Evolutionary conservation across 2,797 vertebrate species (phyloP).

Genomic region (Xyrichtys novacula): DNA sequence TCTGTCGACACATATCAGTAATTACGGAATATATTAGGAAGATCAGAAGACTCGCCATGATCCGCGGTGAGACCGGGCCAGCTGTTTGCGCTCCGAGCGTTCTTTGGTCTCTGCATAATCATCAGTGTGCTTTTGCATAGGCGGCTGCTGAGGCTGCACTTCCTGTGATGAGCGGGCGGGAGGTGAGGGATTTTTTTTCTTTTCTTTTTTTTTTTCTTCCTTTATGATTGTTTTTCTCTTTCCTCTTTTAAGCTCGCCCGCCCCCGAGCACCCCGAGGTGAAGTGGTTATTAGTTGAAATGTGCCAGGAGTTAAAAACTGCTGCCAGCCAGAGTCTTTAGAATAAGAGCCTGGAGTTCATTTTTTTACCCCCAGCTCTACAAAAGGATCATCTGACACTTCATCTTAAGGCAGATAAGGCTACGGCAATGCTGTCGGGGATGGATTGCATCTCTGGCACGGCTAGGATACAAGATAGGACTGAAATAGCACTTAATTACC

Average conservation of each 20-base stretch:
- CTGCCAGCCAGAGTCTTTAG: constrained; percentile 39
- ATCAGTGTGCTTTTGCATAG: constrained; percentile 60
- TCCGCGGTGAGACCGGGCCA: constrained; percentile 65
- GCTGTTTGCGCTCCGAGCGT: constrained; percentile 68
- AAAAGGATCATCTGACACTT: constrained; percentile 39
- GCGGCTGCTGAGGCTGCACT: constrained; percentile 77
- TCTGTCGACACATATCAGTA: constrained; percentile 59
- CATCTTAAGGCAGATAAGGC: constrained; percentile 49
- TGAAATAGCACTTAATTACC: constrained; percentile 41
- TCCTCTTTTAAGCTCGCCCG: constrained; percentile 45
- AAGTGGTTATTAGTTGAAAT: constrained; percentile 59
- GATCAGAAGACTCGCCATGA: constrained; percentile 70
- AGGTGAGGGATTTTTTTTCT: constrained; percentile 33
- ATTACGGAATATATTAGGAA: constrained; percentile 75
- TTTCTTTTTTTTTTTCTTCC: not conserved
- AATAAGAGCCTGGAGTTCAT: constrained; percentile 15
- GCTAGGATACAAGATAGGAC: constrained; percentile 28
- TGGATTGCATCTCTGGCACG: constrained; percentile 31
- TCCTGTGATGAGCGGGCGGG: constrained; percentile 60
- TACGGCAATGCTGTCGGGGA: constrained; percentile 21
- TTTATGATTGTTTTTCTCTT: constrained; percentile 38
- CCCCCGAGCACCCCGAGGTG: constrained; percentile 44
- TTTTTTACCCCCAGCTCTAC: constrained; percentile 14
- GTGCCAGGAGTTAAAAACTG: constrained; percentile 45
- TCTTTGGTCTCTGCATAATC: constrained; percentile 74